These are phyloP conservation scores for Procambarus clarkii DNA, from an alignment of 1,140 invertebrate species.

Conservation along the genomic window DNA sequence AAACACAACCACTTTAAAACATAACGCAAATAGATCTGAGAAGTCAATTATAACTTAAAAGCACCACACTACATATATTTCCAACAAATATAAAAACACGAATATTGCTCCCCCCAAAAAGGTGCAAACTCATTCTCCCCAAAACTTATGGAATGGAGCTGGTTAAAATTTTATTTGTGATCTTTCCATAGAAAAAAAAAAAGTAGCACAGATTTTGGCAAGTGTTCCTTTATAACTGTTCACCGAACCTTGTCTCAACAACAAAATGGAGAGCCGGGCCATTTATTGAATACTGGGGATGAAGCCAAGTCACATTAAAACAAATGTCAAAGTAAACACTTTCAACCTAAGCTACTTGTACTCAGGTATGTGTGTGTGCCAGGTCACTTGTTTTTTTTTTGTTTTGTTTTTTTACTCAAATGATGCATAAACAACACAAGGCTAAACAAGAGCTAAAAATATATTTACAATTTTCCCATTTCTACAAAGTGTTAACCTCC, in stretches of 20 bases:
- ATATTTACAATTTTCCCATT: conserved; percentile 50
- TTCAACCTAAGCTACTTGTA: conserved; percentile 54
- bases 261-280: not conserved
- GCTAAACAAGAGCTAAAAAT: conserved; percentile 35
- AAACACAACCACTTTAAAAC: too few species aligned
- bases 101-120: too few species aligned
- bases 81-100: not conserved
- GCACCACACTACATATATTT: not conserved
- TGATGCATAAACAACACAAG: conserved; percentile 32
- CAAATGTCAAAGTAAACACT: not conserved
- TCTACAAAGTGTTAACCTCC: not conserved
- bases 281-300: too few species aligned
- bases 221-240: not conserved
- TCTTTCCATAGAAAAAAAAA: not conserved
- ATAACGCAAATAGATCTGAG: not conserved
- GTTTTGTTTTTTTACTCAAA: conserved; percentile 15
- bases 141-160: too few species aligned
- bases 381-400: too few species aligned
- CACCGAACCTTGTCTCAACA: not conserved
- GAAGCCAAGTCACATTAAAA: not conserved
- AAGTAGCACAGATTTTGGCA: not conserved
- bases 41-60: not conserved
- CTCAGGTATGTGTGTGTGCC: conserved; percentile 40
- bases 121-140: not conserved
- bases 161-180: not conserved